phyloP scores from a whole-genome alignment of 1,140 invertebrate species.

The Scaptomyza hsui region DNA sequence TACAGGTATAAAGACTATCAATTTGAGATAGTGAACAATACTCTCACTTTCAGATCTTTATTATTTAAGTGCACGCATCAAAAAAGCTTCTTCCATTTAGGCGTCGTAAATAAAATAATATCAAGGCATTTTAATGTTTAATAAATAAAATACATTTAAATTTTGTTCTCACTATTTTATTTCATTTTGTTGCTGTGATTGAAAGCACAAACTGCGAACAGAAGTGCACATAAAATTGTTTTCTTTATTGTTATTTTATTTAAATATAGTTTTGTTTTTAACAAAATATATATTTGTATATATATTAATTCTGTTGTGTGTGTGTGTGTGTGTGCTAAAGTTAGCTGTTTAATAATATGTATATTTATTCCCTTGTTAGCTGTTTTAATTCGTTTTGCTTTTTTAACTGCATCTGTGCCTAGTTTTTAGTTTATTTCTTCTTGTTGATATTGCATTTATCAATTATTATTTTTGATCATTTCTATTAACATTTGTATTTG shows the following conservation, averaged over 20 bases:
- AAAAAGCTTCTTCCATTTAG: no score
- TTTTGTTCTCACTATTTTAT: slow-evolving; percentile 54
- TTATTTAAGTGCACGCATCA: no score
- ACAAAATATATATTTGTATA: slow-evolving; percentile 58
- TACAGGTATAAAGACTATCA: not conserved
- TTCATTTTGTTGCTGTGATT: slow-evolving; percentile 54
- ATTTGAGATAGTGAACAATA: not conserved
- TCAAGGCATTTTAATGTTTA: no score
- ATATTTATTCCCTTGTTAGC: slow-evolving; percentile 31
- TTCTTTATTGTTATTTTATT: slow-evolving; percentile 19
- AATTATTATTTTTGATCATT: slow-evolving; percentile 46
- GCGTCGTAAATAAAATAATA: no score
- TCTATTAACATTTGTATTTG: slow-evolving; percentile 40
- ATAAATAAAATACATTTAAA: not conserved
- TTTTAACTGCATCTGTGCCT: slow-evolving; percentile 21
- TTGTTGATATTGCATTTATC: slow-evolving; percentile 26
- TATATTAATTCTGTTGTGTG: slow-evolving; percentile 11
- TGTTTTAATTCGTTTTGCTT: slow-evolving; percentile 14
- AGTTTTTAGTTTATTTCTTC: slow-evolving; percentile 19
- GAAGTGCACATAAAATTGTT: slow-evolving; percentile 58
- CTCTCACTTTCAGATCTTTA: not conserved
- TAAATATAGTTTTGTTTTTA: slow-evolving; percentile 53
- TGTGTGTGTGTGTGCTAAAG: not conserved
- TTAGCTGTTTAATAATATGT: slow-evolving; percentile 4
- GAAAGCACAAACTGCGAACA: slow-evolving; percentile 67